Evolutionary conservation across 1,140 invertebrate genomes (phyloP).

Genomic region (Alviniconcha marisindica): DNA sequence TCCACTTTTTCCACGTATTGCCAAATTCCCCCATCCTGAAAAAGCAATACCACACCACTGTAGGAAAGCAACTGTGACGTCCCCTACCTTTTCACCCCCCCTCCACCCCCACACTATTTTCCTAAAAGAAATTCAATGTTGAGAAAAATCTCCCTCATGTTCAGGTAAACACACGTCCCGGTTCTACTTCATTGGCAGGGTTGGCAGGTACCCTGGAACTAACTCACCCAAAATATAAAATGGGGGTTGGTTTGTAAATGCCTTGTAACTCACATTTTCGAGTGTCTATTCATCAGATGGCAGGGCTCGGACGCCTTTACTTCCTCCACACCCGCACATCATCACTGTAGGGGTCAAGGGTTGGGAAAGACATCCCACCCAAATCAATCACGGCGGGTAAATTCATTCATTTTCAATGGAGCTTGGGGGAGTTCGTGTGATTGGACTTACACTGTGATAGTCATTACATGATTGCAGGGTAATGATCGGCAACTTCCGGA

Average conservation of each 20-base stretch:
- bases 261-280: neutral
- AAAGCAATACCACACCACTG: too few relatives aligned
- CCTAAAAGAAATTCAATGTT: too few relatives aligned
- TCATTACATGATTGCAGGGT: too few relatives aligned
- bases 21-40: conserved; percentile 78
- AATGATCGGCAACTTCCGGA: too few relatives aligned
- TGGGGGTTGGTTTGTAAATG: too few relatives aligned
- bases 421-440: too few relatives aligned
- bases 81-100: too few relatives aligned
- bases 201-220: conserved; percentile 82
- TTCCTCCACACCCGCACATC: conserved; percentile 78
- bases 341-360: conserved; percentile 79
- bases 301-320: conserved; percentile 68
- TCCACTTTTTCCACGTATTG: conserved; percentile 80
- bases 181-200: neutral
- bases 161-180: conserved; percentile 54
- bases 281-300: conserved; percentile 86
- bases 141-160: conserved; percentile 89
- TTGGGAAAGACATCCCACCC: conserved; percentile 89
- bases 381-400: conserved; percentile 78
- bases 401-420: conserved; percentile 53
- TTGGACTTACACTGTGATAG: too few relatives aligned
- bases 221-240: conserved; percentile 80
- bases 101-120: too few relatives aligned
- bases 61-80: too few relatives aligned